These are phyloP conservation scores for Macrobrachium nipponense DNA, from an alignment of 1,140 invertebrate species.

Conservation along the genomic window DNA sequence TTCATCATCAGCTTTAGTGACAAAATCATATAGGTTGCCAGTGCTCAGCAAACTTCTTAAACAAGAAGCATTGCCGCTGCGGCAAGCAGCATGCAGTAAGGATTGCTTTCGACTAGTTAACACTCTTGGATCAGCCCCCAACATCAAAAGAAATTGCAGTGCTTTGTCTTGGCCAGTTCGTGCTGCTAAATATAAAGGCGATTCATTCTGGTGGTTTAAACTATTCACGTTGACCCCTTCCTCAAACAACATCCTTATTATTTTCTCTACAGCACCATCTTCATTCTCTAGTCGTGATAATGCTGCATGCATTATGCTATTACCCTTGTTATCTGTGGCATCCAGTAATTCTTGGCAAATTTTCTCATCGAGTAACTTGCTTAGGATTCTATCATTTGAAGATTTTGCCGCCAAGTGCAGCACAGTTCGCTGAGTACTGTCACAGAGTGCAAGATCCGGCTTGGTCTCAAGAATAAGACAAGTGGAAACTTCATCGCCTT, in stretches of 20 bases:
- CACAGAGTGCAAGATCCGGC: constrained; percentile 15
- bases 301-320: constrained; percentile 19
- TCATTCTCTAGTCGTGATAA: not conserved
- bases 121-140: constrained; percentile 21
- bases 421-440: constrained; percentile 4
- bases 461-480: constrained; percentile 1
- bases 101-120: constrained; percentile 5
- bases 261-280: not conserved
- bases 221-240: constrained; percentile 31
- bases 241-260: constrained; percentile 22
- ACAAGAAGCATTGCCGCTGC: constrained; percentile 19
- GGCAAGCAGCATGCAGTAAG: constrained; percentile 29
- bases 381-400: not conserved
- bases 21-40: not conserved
- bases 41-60: constrained; percentile 13
- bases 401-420: constrained; percentile 38
- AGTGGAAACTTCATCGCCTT: not conserved
- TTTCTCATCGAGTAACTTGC: constrained; percentile 2
- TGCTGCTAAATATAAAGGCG: constrained; percentile 29
- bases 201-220: constrained; percentile 21
- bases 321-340: constrained; percentile 1
- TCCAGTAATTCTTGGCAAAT: not conserved
- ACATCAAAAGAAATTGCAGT: constrained; percentile 10
- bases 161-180: not conserved
- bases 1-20: constrained; percentile 17